Evolutionary conservation across 2,888 invertebrate genomes (phyloP), one percentile per base, ranked within the genome.

Genomic region (Phlogophora meticulosa): DNA sequence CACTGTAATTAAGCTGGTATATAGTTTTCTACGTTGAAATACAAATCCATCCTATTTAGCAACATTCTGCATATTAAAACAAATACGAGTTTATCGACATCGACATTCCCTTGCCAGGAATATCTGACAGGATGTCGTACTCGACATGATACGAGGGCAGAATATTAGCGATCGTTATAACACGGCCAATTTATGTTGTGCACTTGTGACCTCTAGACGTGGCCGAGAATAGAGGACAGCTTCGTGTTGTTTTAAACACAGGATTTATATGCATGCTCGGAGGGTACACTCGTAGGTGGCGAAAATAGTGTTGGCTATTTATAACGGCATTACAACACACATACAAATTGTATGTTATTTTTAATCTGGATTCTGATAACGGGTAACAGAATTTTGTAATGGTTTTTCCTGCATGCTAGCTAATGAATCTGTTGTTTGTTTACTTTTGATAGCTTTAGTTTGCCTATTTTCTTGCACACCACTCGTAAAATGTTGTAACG

Each of bases 121-220:
- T 87, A 88, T 90, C 88, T 87, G 90, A 85, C 93, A 92, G 94
- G 94, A 93, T 92, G 91, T 90, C 88, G 88, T 87, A 83, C 86
- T 85, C 85, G 81, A 71, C 85, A 76, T 78, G 80, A 85, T 87
- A 90, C 92, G 93, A 92, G 91, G 89, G 88, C 87, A 83, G 93
- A 88, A 93, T 93, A 89, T 84, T 82, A 69, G 79, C 80, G 72
- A 61, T 75, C 70, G 71, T 72, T 85, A 82, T 81, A 78, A 85
- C 81, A 70, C 88, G 84, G 70, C 85, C 84, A 86, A 90, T 88
- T 88, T 86, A 81, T 86, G 87, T 82, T 67, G 78, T 81, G 76
- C 81, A 78, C 78, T 80, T 68, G 76, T 83, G 81, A 82, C 83
- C 81, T 83, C 83, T 81, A 81, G 81, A 81, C 76, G 53, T 63